These are phyloP conservation scores for Syndactyla subalaris DNA, from an alignment of 2,797 vertebrate genomes.

Conservation along the genomic window DNA sequence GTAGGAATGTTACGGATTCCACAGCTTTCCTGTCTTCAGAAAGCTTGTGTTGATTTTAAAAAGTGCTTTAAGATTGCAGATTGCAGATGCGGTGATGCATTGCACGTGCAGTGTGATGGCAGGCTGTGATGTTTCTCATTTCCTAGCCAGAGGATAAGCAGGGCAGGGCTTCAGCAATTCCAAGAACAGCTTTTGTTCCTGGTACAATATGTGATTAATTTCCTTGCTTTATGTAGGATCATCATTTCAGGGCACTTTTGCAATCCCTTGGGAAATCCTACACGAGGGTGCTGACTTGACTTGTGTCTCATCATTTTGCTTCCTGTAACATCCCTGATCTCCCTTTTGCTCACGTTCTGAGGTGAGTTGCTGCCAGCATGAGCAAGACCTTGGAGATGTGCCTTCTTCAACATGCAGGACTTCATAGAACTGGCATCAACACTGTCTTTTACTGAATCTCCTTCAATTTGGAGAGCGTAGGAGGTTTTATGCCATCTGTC, in stretches of 20 bases:
- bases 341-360: background rate
- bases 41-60: background rate
- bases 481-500: conserved; percentile 51
- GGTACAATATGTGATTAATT: background rate
- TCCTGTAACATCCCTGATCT: background rate
- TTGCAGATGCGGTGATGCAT: background rate
- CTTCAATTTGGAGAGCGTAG: background rate
- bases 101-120: background rate
- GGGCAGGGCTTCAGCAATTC: background rate
- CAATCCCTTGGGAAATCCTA: background rate
- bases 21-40: background rate
- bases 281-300: background rate
- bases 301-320: background rate
- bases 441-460: background rate
- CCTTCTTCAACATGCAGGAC: background rate
- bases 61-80: fast-evolving
- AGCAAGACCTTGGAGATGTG: background rate
- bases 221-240: background rate
- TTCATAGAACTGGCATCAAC: background rate
- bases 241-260: background rate
- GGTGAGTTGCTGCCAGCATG: background rate
- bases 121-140: background rate
- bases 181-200: background rate
- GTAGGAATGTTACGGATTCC: fast-evolving
- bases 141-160: background rate